These are phyloP conservation scores for Gymnobelideus leadbeateri DNA, from an alignment of 2,113 vertebrate species.

Conservation along the genomic window DNA sequence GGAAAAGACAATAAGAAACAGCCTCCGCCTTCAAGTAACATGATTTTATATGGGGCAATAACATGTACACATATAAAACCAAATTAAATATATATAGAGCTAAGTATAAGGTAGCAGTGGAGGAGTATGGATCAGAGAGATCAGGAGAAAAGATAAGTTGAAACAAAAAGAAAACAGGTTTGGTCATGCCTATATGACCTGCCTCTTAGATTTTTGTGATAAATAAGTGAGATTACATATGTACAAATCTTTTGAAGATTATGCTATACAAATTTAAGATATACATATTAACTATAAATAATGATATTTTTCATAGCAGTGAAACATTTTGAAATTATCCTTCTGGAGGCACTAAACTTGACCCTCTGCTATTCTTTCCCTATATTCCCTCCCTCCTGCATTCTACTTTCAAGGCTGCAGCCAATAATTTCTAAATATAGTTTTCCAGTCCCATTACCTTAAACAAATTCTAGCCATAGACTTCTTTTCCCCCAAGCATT, in stretches of 20 bases:
- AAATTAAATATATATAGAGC: neutral
- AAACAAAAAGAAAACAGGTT: neutral
- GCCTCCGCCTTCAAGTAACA: neutral
- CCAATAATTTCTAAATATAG: neutral
- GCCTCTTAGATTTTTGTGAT: neutral
- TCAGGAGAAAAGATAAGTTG: neutral
- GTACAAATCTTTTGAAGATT: neutral
- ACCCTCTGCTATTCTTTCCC: neutral
- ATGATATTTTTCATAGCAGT: conserved; percentile 64
- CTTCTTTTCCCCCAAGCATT: neutral
- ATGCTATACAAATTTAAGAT: neutral
- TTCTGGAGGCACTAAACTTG: neutral
- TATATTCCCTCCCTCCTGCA: conserved; percentile 4
- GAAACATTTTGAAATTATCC: conserved; percentile 31
- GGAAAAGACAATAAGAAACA: neutral
- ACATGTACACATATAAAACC: neutral
- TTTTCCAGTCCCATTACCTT: neutral
- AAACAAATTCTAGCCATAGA: neutral
- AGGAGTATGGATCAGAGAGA: neutral
- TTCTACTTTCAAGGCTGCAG: neutral
- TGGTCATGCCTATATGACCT: neutral
- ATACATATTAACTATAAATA: conserved; percentile 64
- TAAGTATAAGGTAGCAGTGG: neutral
- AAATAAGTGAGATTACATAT: neutral
- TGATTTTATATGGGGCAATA: neutral